Conservation (phyloP, 2,888 invertebrate species). For the Ornithoptera priamus region DNA sequence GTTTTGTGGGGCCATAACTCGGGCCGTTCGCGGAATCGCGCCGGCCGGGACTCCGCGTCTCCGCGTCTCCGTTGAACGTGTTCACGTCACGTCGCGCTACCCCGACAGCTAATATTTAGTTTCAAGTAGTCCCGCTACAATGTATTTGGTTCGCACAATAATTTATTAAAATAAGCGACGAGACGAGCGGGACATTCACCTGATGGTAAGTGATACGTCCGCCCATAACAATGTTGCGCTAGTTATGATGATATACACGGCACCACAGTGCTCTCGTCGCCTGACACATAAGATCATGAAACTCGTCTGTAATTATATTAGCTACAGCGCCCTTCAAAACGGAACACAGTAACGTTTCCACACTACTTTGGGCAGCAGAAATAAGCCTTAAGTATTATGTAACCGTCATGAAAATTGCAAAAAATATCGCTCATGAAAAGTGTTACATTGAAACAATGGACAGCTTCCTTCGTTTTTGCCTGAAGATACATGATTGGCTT, state of each 20-base stretch:
- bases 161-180: constrained; percentile 9
- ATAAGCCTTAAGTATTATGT: constrained; percentile 42
- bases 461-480: neutral
- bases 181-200: too few relatives aligned
- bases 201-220: too few relatives aligned
- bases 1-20: constrained; percentile 76
- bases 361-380: too few relatives aligned
- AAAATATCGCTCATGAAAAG: constrained; percentile 11
- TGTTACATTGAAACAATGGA: constrained; percentile 13
- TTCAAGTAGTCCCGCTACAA: constrained; percentile 49
- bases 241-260: too few relatives aligned
- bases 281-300: too few relatives aligned
- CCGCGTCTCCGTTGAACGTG: neutral
- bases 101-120: constrained; percentile 36
- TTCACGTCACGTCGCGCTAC: constrained; percentile 3
- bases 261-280: too few relatives aligned
- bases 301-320: too few relatives aligned
- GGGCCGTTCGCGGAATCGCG: constrained; percentile 62
- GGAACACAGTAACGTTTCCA: too few relatives aligned
- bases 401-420: constrained; percentile 34
- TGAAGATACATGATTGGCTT: neutral
- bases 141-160: constrained; percentile 50
- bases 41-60: constrained; percentile 14
- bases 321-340: too few relatives aligned
- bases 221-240: too few relatives aligned